Percentiles rank a stretch among this genome's conserved stretches.
Evolutionary conservation across 2,888 invertebrate genomes (phyloP).

Genomic region (Meiosimyza platycephala): DNA sequence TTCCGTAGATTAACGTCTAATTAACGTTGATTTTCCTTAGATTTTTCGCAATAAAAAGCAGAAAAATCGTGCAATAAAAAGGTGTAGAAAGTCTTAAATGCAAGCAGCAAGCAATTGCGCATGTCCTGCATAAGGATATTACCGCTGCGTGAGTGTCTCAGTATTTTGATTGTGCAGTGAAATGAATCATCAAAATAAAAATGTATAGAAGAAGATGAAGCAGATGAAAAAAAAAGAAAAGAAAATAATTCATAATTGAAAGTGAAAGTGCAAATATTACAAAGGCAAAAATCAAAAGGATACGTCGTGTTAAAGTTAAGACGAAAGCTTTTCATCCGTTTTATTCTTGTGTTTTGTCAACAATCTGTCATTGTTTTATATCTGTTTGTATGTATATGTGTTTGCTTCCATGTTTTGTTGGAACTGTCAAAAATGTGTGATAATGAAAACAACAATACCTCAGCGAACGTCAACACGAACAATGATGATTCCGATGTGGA

Average conservation of each 20-base stretch:
- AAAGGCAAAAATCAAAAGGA: neutral
- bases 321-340: neutral
- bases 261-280: constrained; percentile 1
- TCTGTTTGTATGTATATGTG: constrained; percentile 43
- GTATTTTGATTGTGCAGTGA: neutral
- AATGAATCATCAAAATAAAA: constrained; percentile 17
- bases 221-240: neutral
- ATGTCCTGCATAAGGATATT: constrained; percentile 31
- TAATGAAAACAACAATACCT: constrained; percentile 34
- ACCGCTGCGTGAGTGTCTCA: constrained; percentile 29
- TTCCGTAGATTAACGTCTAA: neutral
- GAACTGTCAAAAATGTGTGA: constrained; percentile 44
- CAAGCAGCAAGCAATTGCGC: constrained; percentile 8
- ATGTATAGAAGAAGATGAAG: neutral
- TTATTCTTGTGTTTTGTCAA: constrained; percentile 3
- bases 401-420: constrained; percentile 52
- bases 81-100: neutral
- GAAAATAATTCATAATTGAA: constrained; percentile 11
- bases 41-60: neutral
- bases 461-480: constrained; percentile 34
- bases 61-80: constrained; percentile 3
- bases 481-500: constrained; percentile 65
- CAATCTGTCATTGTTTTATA: constrained; percentile 11
- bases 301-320: neutral
- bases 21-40: neutral